Evolutionary conservation across 1,140 invertebrate species (phyloP).

Genomic region (Andrena cerasifolii): DNA sequence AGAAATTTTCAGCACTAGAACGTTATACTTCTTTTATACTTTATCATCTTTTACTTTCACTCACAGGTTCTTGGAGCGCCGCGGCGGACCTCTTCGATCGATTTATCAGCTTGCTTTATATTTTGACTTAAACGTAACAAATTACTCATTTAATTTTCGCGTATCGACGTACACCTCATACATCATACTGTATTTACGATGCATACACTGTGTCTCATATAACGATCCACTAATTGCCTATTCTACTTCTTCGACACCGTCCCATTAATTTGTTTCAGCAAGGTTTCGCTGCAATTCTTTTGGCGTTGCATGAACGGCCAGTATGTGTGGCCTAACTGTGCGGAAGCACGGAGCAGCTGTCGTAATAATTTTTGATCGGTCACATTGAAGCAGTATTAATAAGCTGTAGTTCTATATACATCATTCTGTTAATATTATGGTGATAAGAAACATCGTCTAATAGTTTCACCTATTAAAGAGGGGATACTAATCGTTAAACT

Average conservation of each 20-base stretch:
- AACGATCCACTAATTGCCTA: constrained; percentile 68
- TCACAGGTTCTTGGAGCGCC: constrained; percentile 79
- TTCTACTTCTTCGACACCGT: constrained; percentile 69
- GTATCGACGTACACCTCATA: constrained; percentile 62
- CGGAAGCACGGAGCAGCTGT: constrained; percentile 82
- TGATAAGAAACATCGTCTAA: no score
- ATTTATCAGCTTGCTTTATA: constrained; percentile 78
- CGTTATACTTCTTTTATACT: constrained; percentile 43
- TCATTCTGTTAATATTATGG: no score
- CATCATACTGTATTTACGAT: constrained; percentile 53
- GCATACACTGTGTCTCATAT: constrained; percentile 56
- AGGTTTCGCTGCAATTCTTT: constrained; percentile 79
- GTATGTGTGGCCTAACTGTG: constrained; percentile 73
- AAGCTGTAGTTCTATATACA: no score
- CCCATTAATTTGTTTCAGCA: constrained; percentile 80
- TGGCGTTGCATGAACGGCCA: constrained; percentile 81
- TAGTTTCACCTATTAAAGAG: no score
- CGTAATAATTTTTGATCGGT: constrained; percentile 16
- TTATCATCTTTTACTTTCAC: constrained; percentile 72
- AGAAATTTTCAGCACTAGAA: constrained; percentile 54
- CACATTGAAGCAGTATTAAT: not conserved
- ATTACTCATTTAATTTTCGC: constrained; percentile 67
- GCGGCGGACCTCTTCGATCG: constrained; percentile 74
- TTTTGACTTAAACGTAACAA: constrained; percentile 65
- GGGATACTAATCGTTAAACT: no score